phyloP scores from a whole-genome alignment of 2,113 vertebrate species.

The Sula dactylatra region DNA sequence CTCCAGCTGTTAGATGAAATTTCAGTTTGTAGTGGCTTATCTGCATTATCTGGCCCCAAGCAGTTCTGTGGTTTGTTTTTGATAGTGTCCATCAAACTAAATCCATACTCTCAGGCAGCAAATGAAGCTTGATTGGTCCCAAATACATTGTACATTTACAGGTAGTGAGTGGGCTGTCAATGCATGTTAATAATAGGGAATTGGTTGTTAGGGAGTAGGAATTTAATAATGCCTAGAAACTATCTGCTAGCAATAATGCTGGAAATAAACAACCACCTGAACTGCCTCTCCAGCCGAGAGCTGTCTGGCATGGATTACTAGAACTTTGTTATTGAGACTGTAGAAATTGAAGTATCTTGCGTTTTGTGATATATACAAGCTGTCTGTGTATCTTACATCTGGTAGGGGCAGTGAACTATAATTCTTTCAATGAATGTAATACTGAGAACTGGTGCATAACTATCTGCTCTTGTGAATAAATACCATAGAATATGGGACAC shows the following conservation, averaged over 20 bases:
- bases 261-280: constrained; percentile 35
- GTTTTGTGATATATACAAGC: neutral
- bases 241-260: neutral
- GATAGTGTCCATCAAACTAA: constrained; percentile 25
- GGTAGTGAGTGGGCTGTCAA: constrained; percentile 24
- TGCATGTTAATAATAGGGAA: constrained; percentile 37
- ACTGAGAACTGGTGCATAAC: neutral
- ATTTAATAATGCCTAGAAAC: constrained; percentile 45
- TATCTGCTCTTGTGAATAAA: neutral
- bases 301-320: neutral
- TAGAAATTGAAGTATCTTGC: neutral
- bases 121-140: constrained; percentile 17
- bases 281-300: neutral
- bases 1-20: neutral
- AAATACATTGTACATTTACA: constrained; percentile 2
- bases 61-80: constrained; percentile 2
- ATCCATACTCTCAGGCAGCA: neutral
- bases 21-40: neutral
- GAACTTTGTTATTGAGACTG: neutral
- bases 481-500: neutral
- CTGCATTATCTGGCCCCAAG: neutral
- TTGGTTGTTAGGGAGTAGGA: constrained; percentile 39
- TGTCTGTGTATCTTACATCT: neutral
- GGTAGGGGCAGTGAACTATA: neutral
- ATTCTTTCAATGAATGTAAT: neutral